phyloP scores from a whole-genome alignment of 2,888 invertebrate genomes.

The Sinodicranocentrus sp. region DNA sequence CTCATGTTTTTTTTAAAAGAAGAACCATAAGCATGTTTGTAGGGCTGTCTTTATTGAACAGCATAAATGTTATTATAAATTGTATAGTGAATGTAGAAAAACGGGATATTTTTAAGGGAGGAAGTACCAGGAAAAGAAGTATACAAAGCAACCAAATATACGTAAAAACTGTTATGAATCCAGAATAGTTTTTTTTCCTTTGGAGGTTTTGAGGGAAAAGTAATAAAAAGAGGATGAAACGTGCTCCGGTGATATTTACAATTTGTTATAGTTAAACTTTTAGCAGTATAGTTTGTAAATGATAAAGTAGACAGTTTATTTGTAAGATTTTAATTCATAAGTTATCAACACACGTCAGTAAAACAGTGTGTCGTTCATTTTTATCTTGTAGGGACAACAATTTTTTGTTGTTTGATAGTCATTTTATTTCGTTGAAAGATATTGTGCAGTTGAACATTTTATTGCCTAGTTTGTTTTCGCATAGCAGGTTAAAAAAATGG shows the following conservation, averaged over 20 bases:
- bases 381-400: conserved; percentile 3
- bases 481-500: not conserved
- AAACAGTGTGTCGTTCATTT: conserved; percentile 15
- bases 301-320: not conserved
- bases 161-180: conserved; percentile 8
- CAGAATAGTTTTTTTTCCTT: not conserved
- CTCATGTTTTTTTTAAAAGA: not conserved
- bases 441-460: not conserved
- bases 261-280: conserved; percentile 28
- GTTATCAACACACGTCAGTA: not conserved
- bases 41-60: too few relatives aligned
- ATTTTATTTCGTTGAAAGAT: not conserved
- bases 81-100: conserved; percentile 1
- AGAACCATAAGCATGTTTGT: too few relatives aligned
- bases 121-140: conserved; percentile 49
- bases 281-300: not conserved
- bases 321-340: not conserved
- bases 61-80: not conserved
- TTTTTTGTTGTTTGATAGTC: conserved; percentile 25
- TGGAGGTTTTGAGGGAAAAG: not conserved
- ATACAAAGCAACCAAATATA: conserved; percentile 62
- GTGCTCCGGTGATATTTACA: conserved; percentile 58
- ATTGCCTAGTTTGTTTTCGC: not conserved
- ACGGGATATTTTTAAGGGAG: conserved; percentile 35
- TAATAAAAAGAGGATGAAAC: conserved; percentile 20